A percentile compares a stretch with the other conserved stretches of the same genome.
Evolutionary conservation across 2,113 vertebrate species (phyloP).

Genomic region (Mixornis gularis): DNA sequence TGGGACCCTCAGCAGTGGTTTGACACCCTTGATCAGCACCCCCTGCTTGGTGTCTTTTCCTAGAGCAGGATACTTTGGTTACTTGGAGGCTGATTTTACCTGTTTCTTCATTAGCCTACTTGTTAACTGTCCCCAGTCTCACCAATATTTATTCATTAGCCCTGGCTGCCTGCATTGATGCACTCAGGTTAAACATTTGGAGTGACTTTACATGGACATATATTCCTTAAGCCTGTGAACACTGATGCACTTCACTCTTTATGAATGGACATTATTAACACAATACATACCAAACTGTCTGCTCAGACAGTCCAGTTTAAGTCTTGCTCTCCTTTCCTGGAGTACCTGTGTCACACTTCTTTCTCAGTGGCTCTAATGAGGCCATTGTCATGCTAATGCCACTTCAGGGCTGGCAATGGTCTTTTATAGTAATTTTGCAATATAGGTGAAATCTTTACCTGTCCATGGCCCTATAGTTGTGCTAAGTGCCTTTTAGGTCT

Average conservation of each 20-base stretch:
- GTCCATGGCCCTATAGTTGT: not conserved
- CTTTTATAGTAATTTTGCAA: not conserved
- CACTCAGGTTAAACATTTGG: not conserved
- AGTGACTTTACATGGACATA: not conserved
- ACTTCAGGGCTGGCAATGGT: not conserved
- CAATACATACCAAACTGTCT: not conserved
- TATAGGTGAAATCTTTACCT: not conserved
- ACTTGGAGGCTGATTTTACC: not conserved
- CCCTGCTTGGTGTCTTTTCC: not conserved
- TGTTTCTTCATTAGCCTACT: not conserved
- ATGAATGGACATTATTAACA: not conserved
- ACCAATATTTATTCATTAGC: not conserved
- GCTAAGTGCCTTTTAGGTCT: not conserved
- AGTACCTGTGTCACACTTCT: not conserved
- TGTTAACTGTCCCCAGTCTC: not conserved
- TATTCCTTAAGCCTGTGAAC: not conserved
- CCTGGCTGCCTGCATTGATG: not conserved
- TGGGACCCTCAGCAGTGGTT: not conserved
- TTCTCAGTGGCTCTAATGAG: not conserved
- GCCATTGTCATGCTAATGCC: not conserved
- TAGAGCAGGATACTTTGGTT: accelerated
- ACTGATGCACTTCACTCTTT: not conserved
- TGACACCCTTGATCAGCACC: not conserved
- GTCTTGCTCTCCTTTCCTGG: not conserved
- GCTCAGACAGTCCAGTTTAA: not conserved